These are phyloP conservation scores for Polyergus mexicanus DNA, from an alignment of 1,140 invertebrate species.

Conservation along the genomic window DNA sequence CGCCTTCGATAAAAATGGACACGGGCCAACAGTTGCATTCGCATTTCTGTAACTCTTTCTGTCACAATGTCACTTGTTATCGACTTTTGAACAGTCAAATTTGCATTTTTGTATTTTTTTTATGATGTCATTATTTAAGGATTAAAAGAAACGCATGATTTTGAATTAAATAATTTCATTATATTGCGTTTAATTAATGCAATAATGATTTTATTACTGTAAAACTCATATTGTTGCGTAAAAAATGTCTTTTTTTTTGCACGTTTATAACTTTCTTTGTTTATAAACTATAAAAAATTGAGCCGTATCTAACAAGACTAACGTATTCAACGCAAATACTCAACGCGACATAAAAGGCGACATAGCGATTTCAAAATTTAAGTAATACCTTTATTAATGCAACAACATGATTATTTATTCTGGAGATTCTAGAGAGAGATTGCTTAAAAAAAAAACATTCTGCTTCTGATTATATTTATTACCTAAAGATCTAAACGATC, in stretches of 20 bases:
- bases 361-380: neutral
- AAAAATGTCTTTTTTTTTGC: neutral
- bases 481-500: neutral
- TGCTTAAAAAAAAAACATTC: neutral
- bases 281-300: too few relatives aligned
- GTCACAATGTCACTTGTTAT: neutral
- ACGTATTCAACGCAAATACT: too few relatives aligned
- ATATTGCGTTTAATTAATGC: neutral
- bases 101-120: neutral
- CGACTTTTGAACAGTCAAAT: conserved; percentile 1
- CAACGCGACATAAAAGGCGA: too few relatives aligned
- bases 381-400: neutral
- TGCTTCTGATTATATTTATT: neutral
- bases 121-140: neutral
- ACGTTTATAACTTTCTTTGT: too few relatives aligned
- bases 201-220: neutral
- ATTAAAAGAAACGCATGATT: conserved; percentile 1
- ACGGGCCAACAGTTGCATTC: conserved; percentile 65
- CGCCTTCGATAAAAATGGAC: conserved; percentile 67
- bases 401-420: neutral
- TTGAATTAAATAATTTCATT: neutral
- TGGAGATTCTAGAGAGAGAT: too few relatives aligned
- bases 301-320: too few relatives aligned
- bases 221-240: neutral
- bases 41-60: conserved; percentile 2